Base-by-base conservation (phyloP, 2,113 vertebrate species). In the Tetraodon nigroviridis region DNA sequence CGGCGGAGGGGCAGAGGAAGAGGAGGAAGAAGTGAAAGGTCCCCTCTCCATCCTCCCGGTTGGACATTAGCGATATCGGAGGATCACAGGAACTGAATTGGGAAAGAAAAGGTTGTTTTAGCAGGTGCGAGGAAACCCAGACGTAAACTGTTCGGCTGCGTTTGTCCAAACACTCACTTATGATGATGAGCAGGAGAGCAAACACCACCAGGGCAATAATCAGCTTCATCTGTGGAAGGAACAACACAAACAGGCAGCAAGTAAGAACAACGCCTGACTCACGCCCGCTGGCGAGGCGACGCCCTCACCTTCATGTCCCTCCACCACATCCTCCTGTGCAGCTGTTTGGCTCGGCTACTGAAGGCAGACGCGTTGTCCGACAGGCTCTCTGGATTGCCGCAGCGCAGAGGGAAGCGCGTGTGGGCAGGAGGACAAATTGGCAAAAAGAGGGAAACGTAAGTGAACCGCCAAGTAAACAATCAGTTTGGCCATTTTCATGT, bases 311-410 rank as follows among this genome's bases (percentile, higher is more conserved):
- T 97, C 84, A 90, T 95, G 63, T 95, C 95, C 66, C 92, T 91
- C 96, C 95, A 98, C 95, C 95, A 97, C 95, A 99, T 97, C 71
- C 97, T 94, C 80, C 95, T 88, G 76, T 96, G 93, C 62, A 99
- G 92, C 56, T 99, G 96, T 86, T 97, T 98, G 88, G 97, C 93
- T 90, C 97, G 92, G 89, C 94, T 99, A 86, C 95, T 98, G 86
- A 99, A 99, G 61, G 94, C 97, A 46, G 97, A 95, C 8, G 97
- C 97, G 3, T 99, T 96, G 90, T 99, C 97, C 24, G 95, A 98
- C 57, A 99, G 91, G 83, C 94, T 98, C 88, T 99, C 97, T 99
- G 16, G 61, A 70, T 64, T 37, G 66, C 11, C 50, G 12, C 42
- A 18, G 81, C 79, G 21, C 27, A 56, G 70, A 52, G 15, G 61